Evolutionary conservation across 2,888 invertebrate genomes (phyloP).

Genomic region (Agriopis leucophaearia): DNA sequence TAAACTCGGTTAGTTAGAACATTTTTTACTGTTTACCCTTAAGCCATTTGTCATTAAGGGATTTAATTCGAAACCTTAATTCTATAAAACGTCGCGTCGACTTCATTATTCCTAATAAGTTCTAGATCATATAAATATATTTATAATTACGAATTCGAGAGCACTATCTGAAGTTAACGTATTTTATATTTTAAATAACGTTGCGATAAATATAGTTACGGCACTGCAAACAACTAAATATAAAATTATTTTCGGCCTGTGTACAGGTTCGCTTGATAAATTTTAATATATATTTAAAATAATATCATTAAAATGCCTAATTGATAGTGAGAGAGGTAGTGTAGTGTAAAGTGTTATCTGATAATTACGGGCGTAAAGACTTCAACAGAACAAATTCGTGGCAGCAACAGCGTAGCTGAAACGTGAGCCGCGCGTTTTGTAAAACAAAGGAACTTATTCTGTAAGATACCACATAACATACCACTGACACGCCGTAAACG

Average conservation of each 20-base stretch:
- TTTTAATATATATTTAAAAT: constrained; percentile 73
- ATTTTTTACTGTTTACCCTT: constrained; percentile 58
- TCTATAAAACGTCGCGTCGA: constrained; percentile 59
- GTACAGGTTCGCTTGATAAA: constrained; percentile 70
- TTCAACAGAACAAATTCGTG: too few species aligned
- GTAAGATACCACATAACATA: too few species aligned
- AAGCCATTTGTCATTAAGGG: constrained; percentile 50
- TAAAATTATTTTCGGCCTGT: constrained; percentile 64
- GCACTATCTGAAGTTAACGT: constrained; percentile 54
- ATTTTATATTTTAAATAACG: constrained; percentile 56
- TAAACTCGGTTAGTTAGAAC: constrained; percentile 49
- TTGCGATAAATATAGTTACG: constrained; percentile 53
- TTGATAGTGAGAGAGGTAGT: constrained; percentile 83
- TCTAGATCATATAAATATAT: constrained; percentile 87
- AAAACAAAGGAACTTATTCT: too few species aligned
- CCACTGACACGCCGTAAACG: too few species aligned
- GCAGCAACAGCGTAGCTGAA: too few species aligned
- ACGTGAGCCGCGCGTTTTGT: too few species aligned
- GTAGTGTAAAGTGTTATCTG: constrained; percentile 77
- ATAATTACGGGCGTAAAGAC: constrained; percentile 64
- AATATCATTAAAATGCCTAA: constrained; percentile 79
- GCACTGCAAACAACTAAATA: constrained; percentile 59
- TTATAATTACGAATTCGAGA: constrained; percentile 60
- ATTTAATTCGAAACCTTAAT: constrained; percentile 50
- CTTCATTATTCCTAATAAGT: constrained; percentile 76